Percentiles rank a stretch among this genome's conserved stretches.
Conservation (phyloP, 2,797 vertebrate genomes). For the Neosalanx taihuensis region DNA sequence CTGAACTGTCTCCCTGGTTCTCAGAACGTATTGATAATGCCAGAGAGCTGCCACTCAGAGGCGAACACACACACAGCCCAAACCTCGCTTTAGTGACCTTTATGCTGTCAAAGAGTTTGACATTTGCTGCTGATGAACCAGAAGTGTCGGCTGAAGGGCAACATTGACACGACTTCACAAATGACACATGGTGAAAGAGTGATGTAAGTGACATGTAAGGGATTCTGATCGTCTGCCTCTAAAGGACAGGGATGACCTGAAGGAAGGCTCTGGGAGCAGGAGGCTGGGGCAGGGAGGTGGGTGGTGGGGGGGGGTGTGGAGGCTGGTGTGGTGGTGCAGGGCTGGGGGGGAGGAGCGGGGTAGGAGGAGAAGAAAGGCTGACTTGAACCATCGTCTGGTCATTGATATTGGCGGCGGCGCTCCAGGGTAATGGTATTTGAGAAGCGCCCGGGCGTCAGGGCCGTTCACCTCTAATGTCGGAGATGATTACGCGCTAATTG, state of each 20-base stretch:
- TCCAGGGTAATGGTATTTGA: slow-evolving; percentile 59
- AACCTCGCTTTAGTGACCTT: slow-evolving; percentile 62
- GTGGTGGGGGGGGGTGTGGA: slow-evolving; percentile 14
- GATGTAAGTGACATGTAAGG: slow-evolving; percentile 62
- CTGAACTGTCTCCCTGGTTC: slow-evolving; percentile 15
- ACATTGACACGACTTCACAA: slow-evolving; percentile 55
- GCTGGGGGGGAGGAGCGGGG: neutral
- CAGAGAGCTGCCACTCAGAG: slow-evolving; percentile 33
- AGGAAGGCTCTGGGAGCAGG: slow-evolving; percentile 29
- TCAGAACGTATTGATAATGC: slow-evolving; percentile 40
- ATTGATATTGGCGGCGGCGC: slow-evolving; percentile 44
- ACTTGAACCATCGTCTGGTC: slow-evolving; percentile 28
- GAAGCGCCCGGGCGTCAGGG: slow-evolving; percentile 59
- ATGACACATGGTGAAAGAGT: slow-evolving; percentile 49
- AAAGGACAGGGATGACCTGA: slow-evolving; percentile 64
- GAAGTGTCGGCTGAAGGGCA: slow-evolving; percentile 57
- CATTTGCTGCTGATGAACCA: slow-evolving; percentile 66
- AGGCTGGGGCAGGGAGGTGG: slow-evolving; percentile 1
- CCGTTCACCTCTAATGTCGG: slow-evolving; percentile 67
- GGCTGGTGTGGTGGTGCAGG: neutral
- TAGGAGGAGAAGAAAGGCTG: neutral
- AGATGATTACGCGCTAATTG: slow-evolving; percentile 68
- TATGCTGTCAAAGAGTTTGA: slow-evolving; percentile 59
- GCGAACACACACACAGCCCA: slow-evolving; percentile 46
- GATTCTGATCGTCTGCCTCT: slow-evolving; percentile 44